Evolutionary conservation across 2,113 vertebrate species (phyloP).

Genomic region (Regulus satrapa): DNA sequence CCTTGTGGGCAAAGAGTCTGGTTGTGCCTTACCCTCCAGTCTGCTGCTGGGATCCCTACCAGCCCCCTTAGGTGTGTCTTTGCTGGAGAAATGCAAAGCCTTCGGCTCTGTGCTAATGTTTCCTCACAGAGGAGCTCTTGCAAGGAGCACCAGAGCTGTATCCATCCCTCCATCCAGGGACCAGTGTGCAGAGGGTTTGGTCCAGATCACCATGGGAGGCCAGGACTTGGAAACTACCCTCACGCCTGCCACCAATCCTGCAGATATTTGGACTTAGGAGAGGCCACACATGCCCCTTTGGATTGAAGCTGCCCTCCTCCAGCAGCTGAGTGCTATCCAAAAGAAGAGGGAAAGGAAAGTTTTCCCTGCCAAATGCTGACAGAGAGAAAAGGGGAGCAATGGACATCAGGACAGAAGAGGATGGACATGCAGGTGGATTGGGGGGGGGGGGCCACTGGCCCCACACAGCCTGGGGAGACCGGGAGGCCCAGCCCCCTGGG

Average conservation of each 20-base stretch:
- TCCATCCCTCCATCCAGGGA: not conserved
- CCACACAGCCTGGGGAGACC: not conserved
- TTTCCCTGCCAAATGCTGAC: not conserved
- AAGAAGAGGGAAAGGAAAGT: not conserved
- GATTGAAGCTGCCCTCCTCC: not conserved
- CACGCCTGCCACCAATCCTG: not conserved
- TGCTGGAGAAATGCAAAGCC: not conserved
- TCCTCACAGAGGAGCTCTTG: not conserved
- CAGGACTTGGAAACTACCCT: not conserved
- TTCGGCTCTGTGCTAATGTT: fast-evolving
- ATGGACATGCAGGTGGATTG: not conserved
- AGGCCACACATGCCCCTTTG: fast-evolving
- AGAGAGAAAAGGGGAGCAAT: not conserved
- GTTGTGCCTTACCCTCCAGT: not conserved
- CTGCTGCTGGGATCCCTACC: not conserved
- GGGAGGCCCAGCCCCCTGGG: not conserved
- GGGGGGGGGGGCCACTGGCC: fast-evolving
- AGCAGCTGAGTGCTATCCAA: not conserved
- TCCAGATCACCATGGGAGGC: fast-evolving
- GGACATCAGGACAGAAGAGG: not conserved
- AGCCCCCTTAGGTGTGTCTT: not conserved
- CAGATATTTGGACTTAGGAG: fast-evolving
- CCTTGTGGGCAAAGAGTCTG: fast-evolving
- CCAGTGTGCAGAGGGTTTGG: fast-evolving
- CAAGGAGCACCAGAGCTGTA: not conserved